These are phyloP conservation scores for Tragelaphus oryx DNA, from an alignment of 2,797 vertebrate species.

Conservation along the genomic window DNA sequence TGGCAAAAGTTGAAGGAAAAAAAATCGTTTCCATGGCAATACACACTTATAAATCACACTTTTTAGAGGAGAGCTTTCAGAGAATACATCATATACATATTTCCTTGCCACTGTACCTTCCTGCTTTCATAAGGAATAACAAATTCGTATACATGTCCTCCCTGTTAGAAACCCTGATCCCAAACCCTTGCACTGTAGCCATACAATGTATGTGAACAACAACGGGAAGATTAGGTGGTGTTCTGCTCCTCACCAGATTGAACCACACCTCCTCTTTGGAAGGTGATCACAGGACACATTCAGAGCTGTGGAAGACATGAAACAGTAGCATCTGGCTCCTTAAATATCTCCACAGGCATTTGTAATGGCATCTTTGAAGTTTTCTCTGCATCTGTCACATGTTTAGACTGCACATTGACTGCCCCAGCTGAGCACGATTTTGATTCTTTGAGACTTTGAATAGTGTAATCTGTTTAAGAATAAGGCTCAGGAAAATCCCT, in stretches of 20 bases:
- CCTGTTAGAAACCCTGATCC: neutral
- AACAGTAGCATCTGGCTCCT: constrained; percentile 78
- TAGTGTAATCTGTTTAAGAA: constrained; percentile 77
- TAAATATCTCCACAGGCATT: constrained; percentile 79
- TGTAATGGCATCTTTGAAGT: constrained; percentile 80
- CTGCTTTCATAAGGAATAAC: constrained; percentile 15
- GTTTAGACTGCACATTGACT: constrained; percentile 77
- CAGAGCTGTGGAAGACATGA: constrained; percentile 66
- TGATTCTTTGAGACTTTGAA: constrained; percentile 75
- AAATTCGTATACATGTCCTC: neutral
- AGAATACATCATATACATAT: neutral
- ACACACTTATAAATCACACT: constrained; percentile 38
- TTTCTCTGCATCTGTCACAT: constrained; percentile 77
- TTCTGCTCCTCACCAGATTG: constrained; percentile 56
- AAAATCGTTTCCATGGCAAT: constrained; percentile 12
- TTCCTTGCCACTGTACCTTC: constrained; percentile 25
- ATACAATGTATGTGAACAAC: neutral
- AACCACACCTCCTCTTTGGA: constrained; percentile 70
- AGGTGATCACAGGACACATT: constrained; percentile 77
- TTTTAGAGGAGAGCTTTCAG: constrained; percentile 34
- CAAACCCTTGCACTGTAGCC: neutral
- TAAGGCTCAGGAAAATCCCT: constrained; percentile 77
- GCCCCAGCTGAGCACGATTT: constrained; percentile 77
- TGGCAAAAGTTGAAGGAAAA: no score
- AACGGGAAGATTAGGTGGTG: constrained; percentile 30